phyloP scores from a whole-genome alignment of 37 sponge, comb jelly and placozoan genomes.

The Cliona cf. orientalis region DNA sequence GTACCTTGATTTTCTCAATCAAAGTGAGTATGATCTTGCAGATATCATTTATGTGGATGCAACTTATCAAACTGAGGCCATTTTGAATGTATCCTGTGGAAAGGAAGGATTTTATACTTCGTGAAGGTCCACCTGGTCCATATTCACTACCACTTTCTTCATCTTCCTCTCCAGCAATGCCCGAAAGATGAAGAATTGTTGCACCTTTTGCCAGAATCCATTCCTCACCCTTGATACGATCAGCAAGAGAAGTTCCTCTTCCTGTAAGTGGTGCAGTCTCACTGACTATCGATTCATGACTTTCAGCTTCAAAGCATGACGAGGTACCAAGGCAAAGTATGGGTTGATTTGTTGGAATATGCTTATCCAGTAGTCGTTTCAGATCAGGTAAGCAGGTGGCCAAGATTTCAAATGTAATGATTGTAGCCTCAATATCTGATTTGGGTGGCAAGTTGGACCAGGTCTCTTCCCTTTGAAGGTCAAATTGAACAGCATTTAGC shows the following conservation, averaged over 20 bases:
- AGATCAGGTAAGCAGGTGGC: not conserved
- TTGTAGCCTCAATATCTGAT: conserved; percentile 9
- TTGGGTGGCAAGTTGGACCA: conserved; percentile 10
- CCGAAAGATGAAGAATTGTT: conserved; percentile 12
- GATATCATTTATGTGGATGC: conserved; percentile 21
- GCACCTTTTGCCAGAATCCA: conserved; percentile 21
- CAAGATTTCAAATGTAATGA: conserved; percentile 8
- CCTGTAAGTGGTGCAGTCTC: conserved; percentile 27
- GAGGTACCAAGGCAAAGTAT: conserved; percentile 12
- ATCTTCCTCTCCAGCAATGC: conserved; percentile 18
- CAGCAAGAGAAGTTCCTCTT: not conserved
- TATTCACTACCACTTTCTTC: not conserved
- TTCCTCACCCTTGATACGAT: conserved; percentile 19
- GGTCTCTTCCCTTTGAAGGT: conserved; percentile 1
- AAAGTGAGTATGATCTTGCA: not conserved
- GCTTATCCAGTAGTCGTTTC: not conserved
- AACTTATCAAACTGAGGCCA: conserved; percentile 3
- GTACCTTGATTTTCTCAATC: conserved; percentile 12
- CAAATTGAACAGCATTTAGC: conserved; percentile 11
- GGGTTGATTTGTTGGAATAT: not conserved
- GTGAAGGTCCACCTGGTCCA: not conserved
- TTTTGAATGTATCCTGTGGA: conserved; percentile 2
- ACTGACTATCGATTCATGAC: not conserved
- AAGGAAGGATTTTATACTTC: conserved; percentile 3
- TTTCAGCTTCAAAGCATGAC: conserved; percentile 5